Evolutionary conservation across 2,888 invertebrate genomes (phyloP), one percentile per base, ranked within the genome.

Genomic region (Beris morrisii): DNA sequence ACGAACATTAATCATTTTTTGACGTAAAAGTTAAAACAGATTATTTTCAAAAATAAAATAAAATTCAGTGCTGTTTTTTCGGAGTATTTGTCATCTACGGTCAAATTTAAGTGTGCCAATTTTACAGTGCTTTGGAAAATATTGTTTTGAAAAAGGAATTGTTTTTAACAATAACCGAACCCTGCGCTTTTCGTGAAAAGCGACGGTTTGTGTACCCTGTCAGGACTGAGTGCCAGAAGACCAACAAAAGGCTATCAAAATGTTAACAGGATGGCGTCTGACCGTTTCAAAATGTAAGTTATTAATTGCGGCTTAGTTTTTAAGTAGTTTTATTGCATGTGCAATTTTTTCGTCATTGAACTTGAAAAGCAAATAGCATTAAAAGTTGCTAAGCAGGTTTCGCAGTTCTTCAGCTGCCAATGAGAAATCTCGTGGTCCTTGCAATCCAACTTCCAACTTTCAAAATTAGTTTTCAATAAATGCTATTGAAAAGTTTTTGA

Each of bases 231-330:
- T 65, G 22, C 13, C 44, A 43, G 38, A 45, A 45, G 38, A n/a
- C 12, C 9, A 46, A 59, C 28, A 31, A 22, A 15, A 52, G 7
- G 5, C 15, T 4, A 30, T 4, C 52, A 61, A 61, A 61, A 69
- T 70, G 70, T 32, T 69, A 28, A 58, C 64, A 55, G 67, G 64
- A 15, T 68, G 68, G 68, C n/a, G 46, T 22, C 46, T 56, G 54
- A 64, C 66, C 13, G 53, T 70, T 15, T 63, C 67, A 55, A 70
- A 67, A 70, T 70, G 70, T 70, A 61, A 70, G 70, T 70, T 63
- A 53, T 56, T 53, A 6, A 12, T 32, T 53, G 9, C 5, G 50
- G 50, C 9, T 50, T 13, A 50, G 12, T 31, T 28, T 13, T 15
- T 5, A 48, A 48, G 12, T 4, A 15, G 48, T 48, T 15, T 48